Evolutionary conservation across 2,888 invertebrate species (phyloP).

Genomic region (Antheraea assamensis): DNA sequence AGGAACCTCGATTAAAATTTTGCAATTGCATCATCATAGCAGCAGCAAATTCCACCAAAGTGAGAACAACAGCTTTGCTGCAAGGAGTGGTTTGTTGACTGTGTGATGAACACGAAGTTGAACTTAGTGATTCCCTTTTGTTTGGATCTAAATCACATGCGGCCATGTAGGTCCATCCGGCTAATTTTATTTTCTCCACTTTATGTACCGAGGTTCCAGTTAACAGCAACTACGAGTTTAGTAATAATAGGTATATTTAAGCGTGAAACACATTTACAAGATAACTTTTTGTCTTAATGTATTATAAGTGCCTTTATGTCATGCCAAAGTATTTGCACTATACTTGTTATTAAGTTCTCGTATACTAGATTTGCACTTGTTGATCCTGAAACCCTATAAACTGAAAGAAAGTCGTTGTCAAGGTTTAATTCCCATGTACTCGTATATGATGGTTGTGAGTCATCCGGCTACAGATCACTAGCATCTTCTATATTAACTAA

Average conservation of each 20-base stretch:
- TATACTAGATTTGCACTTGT: too few relatives aligned
- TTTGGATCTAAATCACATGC: slow-evolving; percentile 94
- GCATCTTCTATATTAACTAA: too few relatives aligned
- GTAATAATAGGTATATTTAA: neutral
- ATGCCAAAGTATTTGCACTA: too few relatives aligned
- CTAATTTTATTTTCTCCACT: slow-evolving; percentile 98
- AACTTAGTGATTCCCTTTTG: slow-evolving; percentile 82
- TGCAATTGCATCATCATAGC: slow-evolving; percentile 78
- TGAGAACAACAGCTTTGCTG: slow-evolving; percentile 67
- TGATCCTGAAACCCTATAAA: too few relatives aligned
- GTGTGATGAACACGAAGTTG: slow-evolving; percentile 47
- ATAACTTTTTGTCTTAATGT: too few relatives aligned
- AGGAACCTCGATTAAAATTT: slow-evolving; percentile 82
- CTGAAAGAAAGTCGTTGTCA: too few relatives aligned
- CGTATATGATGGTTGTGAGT: too few relatives aligned
- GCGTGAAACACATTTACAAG: slow-evolving; percentile 13
- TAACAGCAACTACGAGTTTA: slow-evolving; percentile 30
- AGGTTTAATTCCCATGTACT: too few relatives aligned
- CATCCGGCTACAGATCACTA: too few relatives aligned
- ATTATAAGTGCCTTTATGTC: too few relatives aligned
- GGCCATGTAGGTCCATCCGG: slow-evolving; percentile 98
- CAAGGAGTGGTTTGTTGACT: slow-evolving; percentile 59
- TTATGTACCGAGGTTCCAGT: slow-evolving; percentile 83
- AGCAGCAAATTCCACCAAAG: slow-evolving; percentile 78
- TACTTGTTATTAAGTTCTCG: too few relatives aligned